Evolutionary conservation across 2,888 invertebrate species (phyloP), one percentile per base, ranked within the genome.

Genomic region (Cheilosia impressa): DNA sequence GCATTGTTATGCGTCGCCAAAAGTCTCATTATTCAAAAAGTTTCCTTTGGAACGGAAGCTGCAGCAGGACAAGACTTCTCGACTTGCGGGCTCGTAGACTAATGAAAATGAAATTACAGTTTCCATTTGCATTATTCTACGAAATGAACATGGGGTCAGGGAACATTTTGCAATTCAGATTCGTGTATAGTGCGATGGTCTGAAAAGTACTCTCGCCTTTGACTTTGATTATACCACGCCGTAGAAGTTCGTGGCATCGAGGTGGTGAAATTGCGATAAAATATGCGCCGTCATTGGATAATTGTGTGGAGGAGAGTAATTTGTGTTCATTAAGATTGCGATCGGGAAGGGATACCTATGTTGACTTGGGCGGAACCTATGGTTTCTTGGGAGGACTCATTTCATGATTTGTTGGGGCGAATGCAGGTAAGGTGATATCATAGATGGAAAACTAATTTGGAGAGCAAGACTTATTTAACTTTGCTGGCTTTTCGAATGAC

Each of bases 71-170:
- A 57, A 45, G 47, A 53, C 75, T 78, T 69, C 43, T 58, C 17
- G 75, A 79, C 79, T 84, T 84, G n/a, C 57, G 53, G 62, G 7
- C 60, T 68, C 63, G 47, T 41, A 76, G 76, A 76, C 66, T 81
- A 80, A 85, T 85, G 80, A 85, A 80, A 85, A 85, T 72, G 65
- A 80, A 80, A 85, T 85, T 72, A 68, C 50, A 71, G 66, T 50
- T 72, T 80, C 52, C 69, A 72, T 76, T 80, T 71, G 60, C 71
- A 72, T 80, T 84, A 80, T 71, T 71, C 58, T 57, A 31, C 24
- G 55, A 66, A 82, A 71, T 77, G 58, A 72, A 79, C 50, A 71
- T 41, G 31, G 45, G 78, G 65, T 43, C 45, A 60, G 66, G 22
- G 53, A 31, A 13, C 31, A 45, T 17, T 75, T 75, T 65, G 73